These are phyloP conservation scores for Hydrotaea diabolus DNA, from an alignment of 2,888 invertebrate genomes.

Conservation along the genomic window DNA sequence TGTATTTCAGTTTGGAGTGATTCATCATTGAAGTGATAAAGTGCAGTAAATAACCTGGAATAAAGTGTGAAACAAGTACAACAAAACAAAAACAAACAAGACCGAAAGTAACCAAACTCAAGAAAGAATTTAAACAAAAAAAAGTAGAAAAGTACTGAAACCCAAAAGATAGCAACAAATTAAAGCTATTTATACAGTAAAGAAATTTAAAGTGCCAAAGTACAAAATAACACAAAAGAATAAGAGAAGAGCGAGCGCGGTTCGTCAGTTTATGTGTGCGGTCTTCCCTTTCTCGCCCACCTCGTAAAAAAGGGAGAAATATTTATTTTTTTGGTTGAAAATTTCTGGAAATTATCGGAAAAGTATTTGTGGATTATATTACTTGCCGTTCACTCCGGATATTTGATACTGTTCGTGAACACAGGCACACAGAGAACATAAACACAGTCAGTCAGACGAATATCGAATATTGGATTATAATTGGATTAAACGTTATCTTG, in stretches of 20 bases:
- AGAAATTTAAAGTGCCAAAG: neutral
- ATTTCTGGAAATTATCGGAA: neutral
- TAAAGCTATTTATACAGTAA: neutral
- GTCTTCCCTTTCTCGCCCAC: neutral
- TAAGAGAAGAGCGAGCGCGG: no score
- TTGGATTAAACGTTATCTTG: conserved; percentile 23
- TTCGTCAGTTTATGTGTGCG: neutral
- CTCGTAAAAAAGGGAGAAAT: neutral
- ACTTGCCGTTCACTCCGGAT: neutral
- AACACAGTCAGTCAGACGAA: neutral
- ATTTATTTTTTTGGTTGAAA: neutral
- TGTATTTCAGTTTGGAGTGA: conserved; percentile 17
- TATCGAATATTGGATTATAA: conserved; percentile 22
- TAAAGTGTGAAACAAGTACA: conserved; percentile 25
- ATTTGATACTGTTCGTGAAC: conserved; percentile 9
- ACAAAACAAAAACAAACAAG: neutral
- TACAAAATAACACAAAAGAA: neutral
- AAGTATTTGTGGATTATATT: conserved; percentile 15
- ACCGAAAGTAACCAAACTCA: neutral
- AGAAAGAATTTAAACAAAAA: neutral
- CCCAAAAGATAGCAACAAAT: neutral
- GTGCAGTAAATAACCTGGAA: conserved; percentile 33
- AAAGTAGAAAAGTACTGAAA: neutral
- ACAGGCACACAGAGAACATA: neutral
- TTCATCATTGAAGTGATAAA: conserved; percentile 33